These are phyloP conservation scores for Parasteatoda lunata DNA, from an alignment of 2,888 invertebrate genomes.

Conservation along the genomic window DNA sequence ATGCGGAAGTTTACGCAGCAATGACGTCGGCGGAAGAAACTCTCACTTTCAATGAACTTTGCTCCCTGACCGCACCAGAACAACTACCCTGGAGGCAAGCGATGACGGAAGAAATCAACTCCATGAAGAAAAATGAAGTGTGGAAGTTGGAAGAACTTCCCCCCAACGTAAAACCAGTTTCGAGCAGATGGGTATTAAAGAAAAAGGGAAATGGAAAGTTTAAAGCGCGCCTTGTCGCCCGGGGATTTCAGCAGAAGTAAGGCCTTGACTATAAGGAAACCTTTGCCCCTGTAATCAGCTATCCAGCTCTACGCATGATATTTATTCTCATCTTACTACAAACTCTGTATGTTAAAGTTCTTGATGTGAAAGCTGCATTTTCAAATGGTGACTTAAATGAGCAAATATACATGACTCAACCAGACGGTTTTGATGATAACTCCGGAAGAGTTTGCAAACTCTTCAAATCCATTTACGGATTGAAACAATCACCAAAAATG, in stretches of 20 bases:
- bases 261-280: constrained; percentile 68
- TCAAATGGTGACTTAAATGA: neutral
- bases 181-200: neutral
- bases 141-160: neutral
- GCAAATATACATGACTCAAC: neutral
- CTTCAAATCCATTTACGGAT: neutral
- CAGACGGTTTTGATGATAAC: neutral
- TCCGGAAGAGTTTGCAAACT: constrained; percentile 11
- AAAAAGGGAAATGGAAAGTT: constrained; percentile 43
- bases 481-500: neutral
- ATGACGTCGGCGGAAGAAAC: constrained; percentile 1
- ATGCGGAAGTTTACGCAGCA: constrained; percentile 4
- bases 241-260: constrained; percentile 53
- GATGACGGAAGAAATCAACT: neutral
- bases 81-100: neutral
- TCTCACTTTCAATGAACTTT: neutral
- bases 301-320: neutral
- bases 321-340: neutral
- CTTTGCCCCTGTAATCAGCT: constrained; percentile 12
- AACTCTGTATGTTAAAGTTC: neutral
- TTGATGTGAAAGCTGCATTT: neutral
- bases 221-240: constrained; percentile 71
- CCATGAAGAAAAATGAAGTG: neutral
- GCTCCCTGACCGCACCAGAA: neutral
- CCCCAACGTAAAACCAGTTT: neutral